phyloP scores from a whole-genome alignment of 2,113 vertebrate species.

The Tinamus guttatus region DNA sequence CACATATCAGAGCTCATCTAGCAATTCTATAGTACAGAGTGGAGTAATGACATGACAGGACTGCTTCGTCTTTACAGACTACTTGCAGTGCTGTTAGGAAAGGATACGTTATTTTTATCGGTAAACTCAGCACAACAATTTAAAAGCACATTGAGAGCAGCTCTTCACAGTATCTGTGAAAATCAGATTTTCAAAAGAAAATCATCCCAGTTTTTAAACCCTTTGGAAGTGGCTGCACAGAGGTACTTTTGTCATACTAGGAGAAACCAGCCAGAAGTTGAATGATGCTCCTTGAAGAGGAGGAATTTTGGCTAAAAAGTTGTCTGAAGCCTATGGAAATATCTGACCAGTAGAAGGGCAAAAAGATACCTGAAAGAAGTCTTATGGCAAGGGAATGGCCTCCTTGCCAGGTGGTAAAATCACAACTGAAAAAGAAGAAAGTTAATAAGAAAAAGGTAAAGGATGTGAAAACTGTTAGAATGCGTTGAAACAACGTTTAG shows the following conservation, averaged over 20 bases:
- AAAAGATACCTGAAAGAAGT: not conserved
- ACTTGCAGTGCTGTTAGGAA: not conserved
- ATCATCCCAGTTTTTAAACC: not conserved
- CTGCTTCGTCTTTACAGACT: not conserved
- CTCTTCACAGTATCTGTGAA: not conserved
- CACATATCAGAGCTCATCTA: not conserved
- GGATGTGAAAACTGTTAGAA: not conserved
- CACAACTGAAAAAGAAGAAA: not conserved
- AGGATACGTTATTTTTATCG: not conserved
- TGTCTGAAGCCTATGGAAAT: not conserved
- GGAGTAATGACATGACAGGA: not conserved
- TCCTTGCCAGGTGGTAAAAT: not conserved
- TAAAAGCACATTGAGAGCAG: not conserved
- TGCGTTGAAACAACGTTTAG: not conserved
- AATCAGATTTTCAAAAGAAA: too few relatives aligned
- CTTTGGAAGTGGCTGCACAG: not conserved
- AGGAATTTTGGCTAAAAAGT: not conserved
- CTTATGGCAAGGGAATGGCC: not conserved
- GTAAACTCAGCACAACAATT: not conserved
- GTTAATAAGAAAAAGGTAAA: not conserved
- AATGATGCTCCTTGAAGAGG: not conserved
- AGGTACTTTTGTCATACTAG: not conserved
- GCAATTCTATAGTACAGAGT: not conserved
- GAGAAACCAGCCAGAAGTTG: not conserved
- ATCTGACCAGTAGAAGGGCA: not conserved